Evolutionary conservation across 92 coral and sea anemone genomes (phyloP).

Genomic region (Palythoa grandis): DNA sequence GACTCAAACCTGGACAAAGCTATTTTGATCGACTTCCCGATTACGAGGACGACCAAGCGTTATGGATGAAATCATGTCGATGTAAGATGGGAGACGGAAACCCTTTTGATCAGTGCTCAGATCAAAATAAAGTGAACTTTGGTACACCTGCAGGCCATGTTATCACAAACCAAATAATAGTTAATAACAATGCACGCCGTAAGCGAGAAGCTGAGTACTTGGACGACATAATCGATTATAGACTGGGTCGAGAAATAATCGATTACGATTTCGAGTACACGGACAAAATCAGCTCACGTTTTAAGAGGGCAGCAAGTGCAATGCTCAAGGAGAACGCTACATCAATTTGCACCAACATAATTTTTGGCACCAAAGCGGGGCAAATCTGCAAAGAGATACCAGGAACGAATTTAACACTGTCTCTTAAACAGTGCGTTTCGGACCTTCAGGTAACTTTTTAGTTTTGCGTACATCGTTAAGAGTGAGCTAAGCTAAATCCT

Average conservation of each 20-base stretch:
- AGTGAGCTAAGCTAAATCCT: too few species aligned
- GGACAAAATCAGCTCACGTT: conserved; percentile 32
- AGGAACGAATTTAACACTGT: conserved; percentile 51
- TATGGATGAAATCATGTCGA: conserved; percentile 17
- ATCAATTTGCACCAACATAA: conserved; percentile 50
- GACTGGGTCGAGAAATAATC: conserved; percentile 39
- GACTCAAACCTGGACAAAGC: conserved; percentile 15
- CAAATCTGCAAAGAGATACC: conserved; percentile 59
- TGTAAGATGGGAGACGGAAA: conserved; percentile 1
- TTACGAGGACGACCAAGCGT: neutral
- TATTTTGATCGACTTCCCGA: conserved; percentile 33
- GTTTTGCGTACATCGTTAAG: too few species aligned
- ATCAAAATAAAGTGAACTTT: neutral
- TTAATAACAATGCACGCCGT: neutral
- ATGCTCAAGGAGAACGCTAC: conserved; percentile 66
- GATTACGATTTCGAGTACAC: neutral
- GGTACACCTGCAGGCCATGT: neutral
- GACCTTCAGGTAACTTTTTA: conserved; percentile 55
- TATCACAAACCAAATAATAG: neutral
- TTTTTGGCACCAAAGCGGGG: conserved; percentile 60
- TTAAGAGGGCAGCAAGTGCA: conserved; percentile 42
- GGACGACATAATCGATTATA: conserved; percentile 67
- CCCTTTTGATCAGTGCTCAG: neutral
- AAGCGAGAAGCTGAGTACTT: conserved; percentile 53
- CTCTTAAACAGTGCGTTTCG: conserved; percentile 47